Evolutionary conservation across 2,113 vertebrate species (phyloP).

Genomic region (Podocnemis expansa): DNA sequence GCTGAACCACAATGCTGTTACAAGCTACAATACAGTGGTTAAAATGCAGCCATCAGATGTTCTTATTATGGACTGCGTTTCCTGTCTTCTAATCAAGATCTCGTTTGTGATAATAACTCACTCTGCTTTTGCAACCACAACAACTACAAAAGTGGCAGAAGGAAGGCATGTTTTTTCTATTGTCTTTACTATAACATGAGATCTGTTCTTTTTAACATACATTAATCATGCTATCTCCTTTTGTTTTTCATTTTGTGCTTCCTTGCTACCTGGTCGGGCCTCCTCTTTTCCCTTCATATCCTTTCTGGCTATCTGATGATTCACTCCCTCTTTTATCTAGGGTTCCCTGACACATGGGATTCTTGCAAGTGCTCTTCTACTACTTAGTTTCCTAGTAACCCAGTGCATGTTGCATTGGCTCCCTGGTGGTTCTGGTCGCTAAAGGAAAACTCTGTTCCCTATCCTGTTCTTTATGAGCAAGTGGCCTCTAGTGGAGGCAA

Average conservation of each 20-base stretch:
- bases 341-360: not conserved
- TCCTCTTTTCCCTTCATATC: not conserved
- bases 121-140: not conserved
- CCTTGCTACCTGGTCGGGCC: not conserved
- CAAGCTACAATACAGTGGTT: not conserved
- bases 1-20: not conserved
- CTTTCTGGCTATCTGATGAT: not conserved
- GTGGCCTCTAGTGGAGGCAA: not conserved
- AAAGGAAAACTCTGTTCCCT: not conserved
- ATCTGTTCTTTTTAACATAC: not conserved
- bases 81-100: not conserved
- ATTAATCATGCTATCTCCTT: not conserved
- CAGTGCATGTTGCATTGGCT: not conserved
- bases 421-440: not conserved
- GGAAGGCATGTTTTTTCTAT: not conserved
- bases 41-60: not conserved
- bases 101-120: fast-evolving
- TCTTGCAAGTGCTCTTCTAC: not conserved
- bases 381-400: not conserved
- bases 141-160: not conserved
- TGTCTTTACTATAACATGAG: not conserved
- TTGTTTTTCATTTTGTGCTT: not conserved
- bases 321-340: not conserved
- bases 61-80: not conserved
- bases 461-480: not conserved